Base-by-base conservation (phyloP, 2,113 vertebrate genomes). In the Peromyscus californicus region DNA sequence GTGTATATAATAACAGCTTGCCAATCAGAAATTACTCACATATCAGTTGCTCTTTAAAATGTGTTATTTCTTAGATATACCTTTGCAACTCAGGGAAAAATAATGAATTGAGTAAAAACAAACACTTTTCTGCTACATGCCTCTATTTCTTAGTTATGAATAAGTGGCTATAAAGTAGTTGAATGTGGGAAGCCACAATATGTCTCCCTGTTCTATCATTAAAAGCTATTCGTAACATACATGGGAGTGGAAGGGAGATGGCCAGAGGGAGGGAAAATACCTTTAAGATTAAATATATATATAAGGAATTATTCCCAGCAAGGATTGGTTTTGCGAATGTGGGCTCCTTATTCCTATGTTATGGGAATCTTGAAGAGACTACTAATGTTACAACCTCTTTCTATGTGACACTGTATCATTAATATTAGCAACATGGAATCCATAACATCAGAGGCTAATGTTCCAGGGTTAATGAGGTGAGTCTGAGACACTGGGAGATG, bases 171-270 rank as follows among this genome's bases (percentile, higher is more conserved):
- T 98, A 98, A 98, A 98, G 98, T 94, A 97, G 39, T 95, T 97
- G 88, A 97, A 98, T 97, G 98, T 99, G 98, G 99, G 98, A 99
- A 98, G 98, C 98, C 99, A 98, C 98, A 98, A 97, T 97, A 97
- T 96, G 97, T 98, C 98, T 98, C 98, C 98, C 98, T 82, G 96
- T 95, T 94, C 98, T 98, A 90, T 96, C 98, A 97, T 99, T 98
- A 98, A 98, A 98, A 98, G 79, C 98, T 94, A n/a, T 98, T 98
- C 89, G 93, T 33, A 96, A 91, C 85, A 45, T 88, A 67, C 98
- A 96, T 95, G 98, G 91, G 96, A 96, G 97, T 98, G 97, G 92
- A 97, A 96, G 93, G 79, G 19, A 82, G 85, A 45, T 74, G 48
- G n/a, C 31, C 4, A 59, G 16, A 85, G 26, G 83, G 79, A 96